Evolutionary conservation across 2,797 vertebrate genomes (phyloP).

Genomic region (Rhyacichthys aspro): DNA sequence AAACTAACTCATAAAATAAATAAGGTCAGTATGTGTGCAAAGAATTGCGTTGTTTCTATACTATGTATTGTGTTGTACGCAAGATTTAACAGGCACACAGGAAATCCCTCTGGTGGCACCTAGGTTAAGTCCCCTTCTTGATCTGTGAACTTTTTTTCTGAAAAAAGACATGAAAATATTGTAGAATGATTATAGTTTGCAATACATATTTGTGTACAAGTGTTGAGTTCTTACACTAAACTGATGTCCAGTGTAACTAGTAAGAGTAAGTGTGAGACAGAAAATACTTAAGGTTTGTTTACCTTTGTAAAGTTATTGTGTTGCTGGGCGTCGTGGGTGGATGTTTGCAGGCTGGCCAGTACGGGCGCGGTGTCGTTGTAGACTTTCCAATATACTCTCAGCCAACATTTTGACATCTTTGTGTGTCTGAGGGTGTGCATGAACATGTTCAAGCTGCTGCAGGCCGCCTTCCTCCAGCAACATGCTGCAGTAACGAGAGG

Average conservation of each 20-base stretch:
- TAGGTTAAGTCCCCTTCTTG: slow-evolving; percentile 16
- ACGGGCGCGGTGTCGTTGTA: slow-evolving; percentile 90
- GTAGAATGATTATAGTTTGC: no score
- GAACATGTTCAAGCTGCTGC: slow-evolving; percentile 90
- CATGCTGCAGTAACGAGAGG: slow-evolving; percentile 97
- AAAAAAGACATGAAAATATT: no score
- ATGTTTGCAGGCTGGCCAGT: slow-evolving; percentile 81
- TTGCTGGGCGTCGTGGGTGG: slow-evolving; percentile 27
- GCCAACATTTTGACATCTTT: slow-evolving; percentile 88
- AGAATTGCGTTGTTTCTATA: slow-evolving; percentile 47
- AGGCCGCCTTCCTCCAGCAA: slow-evolving; percentile 96
- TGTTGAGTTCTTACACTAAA: no score
- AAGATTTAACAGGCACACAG: slow-evolving; percentile 26
- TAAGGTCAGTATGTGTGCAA: slow-evolving; percentile 66
- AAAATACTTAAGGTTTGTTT: slow-evolving; percentile 2
- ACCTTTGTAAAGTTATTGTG: slow-evolving; percentile 56
- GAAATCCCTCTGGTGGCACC: slow-evolving; percentile 9
- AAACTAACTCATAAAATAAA: slow-evolving; percentile 67
- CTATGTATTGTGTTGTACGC: slow-evolving; percentile 28
- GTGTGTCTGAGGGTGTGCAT: slow-evolving; percentile 89
- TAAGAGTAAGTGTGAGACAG: no score
- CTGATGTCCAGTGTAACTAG: no score
- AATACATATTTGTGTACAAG: no score
- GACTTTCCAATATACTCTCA: slow-evolving; percentile 91
- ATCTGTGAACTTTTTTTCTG: slow-evolving; percentile 32